phyloP scores from a whole-genome alignment of 2,888 invertebrate species.

The Patella ulyssiponensis region DNA sequence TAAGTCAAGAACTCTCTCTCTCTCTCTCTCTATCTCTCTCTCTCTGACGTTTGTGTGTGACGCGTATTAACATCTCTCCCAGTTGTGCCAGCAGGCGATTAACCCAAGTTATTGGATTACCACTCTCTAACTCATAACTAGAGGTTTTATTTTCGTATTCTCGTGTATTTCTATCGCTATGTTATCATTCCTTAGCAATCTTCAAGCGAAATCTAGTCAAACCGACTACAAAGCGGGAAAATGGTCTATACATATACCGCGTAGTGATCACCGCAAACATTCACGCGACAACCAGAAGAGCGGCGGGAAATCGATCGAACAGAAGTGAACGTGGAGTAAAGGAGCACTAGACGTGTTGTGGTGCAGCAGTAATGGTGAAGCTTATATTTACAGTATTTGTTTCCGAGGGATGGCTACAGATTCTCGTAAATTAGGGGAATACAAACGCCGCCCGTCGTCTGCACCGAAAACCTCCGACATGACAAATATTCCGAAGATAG shows the following conservation, averaged over 20 bases:
- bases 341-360: neutral
- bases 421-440: neutral
- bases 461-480: constrained; percentile 32
- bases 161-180: too few species aligned
- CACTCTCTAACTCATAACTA: too few species aligned
- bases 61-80: too few species aligned
- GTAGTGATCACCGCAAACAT: neutral
- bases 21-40: too few species aligned
- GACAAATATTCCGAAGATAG: constrained; percentile 37
- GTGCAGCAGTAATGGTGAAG: neutral
- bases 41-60: too few species aligned
- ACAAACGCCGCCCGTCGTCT: constrained; percentile 29
- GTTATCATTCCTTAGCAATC: too few species aligned
- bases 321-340: constrained; percentile 1
- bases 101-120: too few species aligned
- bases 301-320: neutral
- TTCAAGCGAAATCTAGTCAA: too few species aligned
- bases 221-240: too few species aligned
- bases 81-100: too few species aligned
- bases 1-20: too few species aligned
- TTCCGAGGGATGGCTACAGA: neutral
- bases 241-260: neutral
- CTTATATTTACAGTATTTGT: neutral
- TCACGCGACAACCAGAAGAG: constrained; percentile 5
- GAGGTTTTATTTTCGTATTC: too few species aligned